phyloP scores from a whole-genome alignment of 2,888 invertebrate species.

The Griposia aprilina region DNA sequence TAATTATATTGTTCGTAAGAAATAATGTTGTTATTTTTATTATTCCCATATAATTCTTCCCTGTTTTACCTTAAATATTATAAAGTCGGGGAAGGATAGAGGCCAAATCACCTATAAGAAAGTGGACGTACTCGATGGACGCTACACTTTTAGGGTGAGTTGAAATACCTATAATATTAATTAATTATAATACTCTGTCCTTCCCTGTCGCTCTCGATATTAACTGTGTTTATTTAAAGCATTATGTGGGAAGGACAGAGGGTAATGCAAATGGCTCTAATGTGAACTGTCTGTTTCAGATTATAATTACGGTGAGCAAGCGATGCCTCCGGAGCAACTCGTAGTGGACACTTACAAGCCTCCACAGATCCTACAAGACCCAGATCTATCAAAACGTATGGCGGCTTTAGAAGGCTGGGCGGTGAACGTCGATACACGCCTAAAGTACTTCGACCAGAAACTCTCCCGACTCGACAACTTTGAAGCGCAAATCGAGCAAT shows the following conservation, averaged over 20 bases:
- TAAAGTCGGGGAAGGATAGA: constrained; percentile 88
- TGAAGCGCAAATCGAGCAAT: constrained; percentile 87
- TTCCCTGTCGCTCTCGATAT: constrained; percentile 86
- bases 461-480: constrained; percentile 87
- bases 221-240: constrained; percentile 45
- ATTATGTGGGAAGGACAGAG: constrained; percentile 89
- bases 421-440: constrained; percentile 87
- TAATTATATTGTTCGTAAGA: constrained; percentile 80
- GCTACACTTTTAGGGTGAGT: constrained; percentile 89
- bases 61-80: constrained; percentile 70
- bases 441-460: constrained; percentile 90
- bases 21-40: constrained; percentile 73
- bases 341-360: constrained; percentile 79
- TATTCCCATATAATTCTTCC: constrained; percentile 83
- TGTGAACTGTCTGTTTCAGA: constrained; percentile 77
- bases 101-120: constrained; percentile 87
- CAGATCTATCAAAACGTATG: constrained; percentile 80
- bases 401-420: constrained; percentile 88
- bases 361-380: constrained; percentile 79
- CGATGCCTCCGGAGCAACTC: constrained; percentile 71
- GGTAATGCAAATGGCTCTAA: constrained; percentile 56
- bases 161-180: constrained; percentile 73
- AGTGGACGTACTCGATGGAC: constrained; percentile 83
- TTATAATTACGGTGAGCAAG: constrained; percentile 78
- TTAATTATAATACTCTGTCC: constrained; percentile 90